Evolutionary conservation across 2,888 invertebrate genomes (phyloP).

Genomic region (Schizotus pectinicornis): DNA sequence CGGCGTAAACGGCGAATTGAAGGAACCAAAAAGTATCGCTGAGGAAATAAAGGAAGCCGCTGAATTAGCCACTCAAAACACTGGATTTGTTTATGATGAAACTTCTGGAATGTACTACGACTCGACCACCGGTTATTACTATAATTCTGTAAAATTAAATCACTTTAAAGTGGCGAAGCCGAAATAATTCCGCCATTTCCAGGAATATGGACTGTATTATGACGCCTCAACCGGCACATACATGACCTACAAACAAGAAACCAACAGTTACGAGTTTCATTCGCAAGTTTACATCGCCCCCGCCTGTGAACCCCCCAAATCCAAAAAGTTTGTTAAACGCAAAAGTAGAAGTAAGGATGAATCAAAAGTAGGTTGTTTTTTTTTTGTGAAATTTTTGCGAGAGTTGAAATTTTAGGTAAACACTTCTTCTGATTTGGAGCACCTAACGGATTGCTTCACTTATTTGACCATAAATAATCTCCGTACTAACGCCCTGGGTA

Average conservation of each 20-base stretch:
- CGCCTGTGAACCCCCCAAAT: conserved; percentile 2
- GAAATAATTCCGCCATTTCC: conserved; percentile 38
- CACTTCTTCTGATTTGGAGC: conserved; percentile 55
- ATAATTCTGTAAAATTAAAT: conserved; percentile 74
- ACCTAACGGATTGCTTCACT: conserved; percentile 54
- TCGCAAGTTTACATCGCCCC: conserved; percentile 68
- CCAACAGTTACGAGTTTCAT: conserved; percentile 79
- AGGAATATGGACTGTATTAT: conserved; percentile 89
- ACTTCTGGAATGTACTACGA: conserved; percentile 89
- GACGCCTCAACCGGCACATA: conserved; percentile 86
- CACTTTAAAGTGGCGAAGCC: neutral
- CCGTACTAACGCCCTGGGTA: conserved; percentile 63
- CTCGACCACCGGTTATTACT: conserved; percentile 87
- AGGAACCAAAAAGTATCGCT: conserved; percentile 62
- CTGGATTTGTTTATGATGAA: conserved; percentile 85
- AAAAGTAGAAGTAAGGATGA: conserved; percentile 41
- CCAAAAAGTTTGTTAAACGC: conserved; percentile 33
- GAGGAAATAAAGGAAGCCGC: conserved; percentile 82
- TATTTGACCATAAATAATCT: conserved; percentile 60
- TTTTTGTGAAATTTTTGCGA: neutral
- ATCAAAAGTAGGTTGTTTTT: conserved; percentile 30
- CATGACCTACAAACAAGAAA: conserved; percentile 79
- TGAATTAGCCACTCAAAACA: conserved; percentile 73
- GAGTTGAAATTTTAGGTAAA: conserved; percentile 54
- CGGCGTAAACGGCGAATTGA: too few species aligned